Evolutionary conservation across 2,888 invertebrate species (phyloP), one percentile per base, ranked within the genome.

Genomic region (Tholera decimalis): DNA sequence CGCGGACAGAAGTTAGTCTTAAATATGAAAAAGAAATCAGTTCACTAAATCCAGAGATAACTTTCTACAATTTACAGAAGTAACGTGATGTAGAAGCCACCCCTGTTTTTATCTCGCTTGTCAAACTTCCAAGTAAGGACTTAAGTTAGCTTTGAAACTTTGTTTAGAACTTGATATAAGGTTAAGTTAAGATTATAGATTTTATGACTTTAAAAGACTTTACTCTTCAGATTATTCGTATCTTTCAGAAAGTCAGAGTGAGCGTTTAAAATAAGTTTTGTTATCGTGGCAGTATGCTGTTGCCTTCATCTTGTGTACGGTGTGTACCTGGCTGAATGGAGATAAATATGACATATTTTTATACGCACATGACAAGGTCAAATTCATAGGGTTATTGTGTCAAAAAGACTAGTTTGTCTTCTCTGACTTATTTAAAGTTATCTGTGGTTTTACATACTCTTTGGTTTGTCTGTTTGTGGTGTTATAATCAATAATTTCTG

Each of bases 151-250:
- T 65, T 56, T 43, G 11, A 57, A 74, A 74, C 72, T 65, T 65
- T 65, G 54, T 65, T 70, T 54, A 46, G n/a, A 74, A 71, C 59
- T 76, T 76, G 30, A 37, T 53, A 65, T 57, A 70, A 73, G 76
- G 64, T 76, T 71, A 58, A 70, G 49, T 53, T 56, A 53, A 75
- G 76, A 73, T 76, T 73, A 74, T 74, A 76, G 43, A 76, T 73
- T 70, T 64, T 69, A 58, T 63, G 64, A 64, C 76, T 56, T 35
- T 15, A 37, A 35, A 57, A 44, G 24, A 50, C 44, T 54, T 41
- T 54, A 24, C 43, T 35, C 70, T 46, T 63, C 20, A 62, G 54
- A 50, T 58, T 47, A 39, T 51, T 39, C 35, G 22, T n/a, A n/a
- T 43, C 58, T 56, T 63, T 24, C 7, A 33, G 20, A 15, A 18